Base-by-base conservation (phyloP, 2,888 invertebrate species). In the Agrilus mali region DNA sequence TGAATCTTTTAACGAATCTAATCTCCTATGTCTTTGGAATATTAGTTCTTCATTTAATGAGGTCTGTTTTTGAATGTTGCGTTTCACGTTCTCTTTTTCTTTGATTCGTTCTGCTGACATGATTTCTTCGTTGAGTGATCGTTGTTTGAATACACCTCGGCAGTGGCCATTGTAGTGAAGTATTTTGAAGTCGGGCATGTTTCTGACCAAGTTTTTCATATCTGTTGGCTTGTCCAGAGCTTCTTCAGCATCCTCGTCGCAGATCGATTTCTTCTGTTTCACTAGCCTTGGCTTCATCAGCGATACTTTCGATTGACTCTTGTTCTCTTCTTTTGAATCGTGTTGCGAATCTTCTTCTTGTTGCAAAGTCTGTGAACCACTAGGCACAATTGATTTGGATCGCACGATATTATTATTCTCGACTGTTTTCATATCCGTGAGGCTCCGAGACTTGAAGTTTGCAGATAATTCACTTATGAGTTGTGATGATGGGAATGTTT, bases 41-140 rank as follows among this genome's bases (percentile, higher is more conserved):
- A 90, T 78, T 47, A 89, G 78, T 47, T 90, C 87, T 63, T 90
- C 90, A 60, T 90, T 89, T 12, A 90, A 68, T 6, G 89, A 89
- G 17, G 87, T 86, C 66, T 90, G 90, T 60, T 90, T 90, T 61
- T 86, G 87, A 52, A 89, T 88, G 58, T 88, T 85, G 58, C 81
- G 82, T 45, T 86, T 73, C 15, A 90, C 77, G 38, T 75, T 73
- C 60, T 89, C 88, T 56, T 88, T 89, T 61, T 90, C 90, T 47
- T 82, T 70, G 56, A 89, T 66, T 43, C 90, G 70, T 56, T 88
- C 89, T n/a, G 80, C 80, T 3, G 86, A 88, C 82, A 90, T 87
- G 12, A 89, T 69, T 61, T 90, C 90, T 61, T 90, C 90, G 59
- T 90, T 90, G 47, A 92, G 73, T 2, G 90, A 90, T 50, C 86